phyloP scores from a whole-genome alignment of 1,140 invertebrate species.

The Bactericera cockerelli region DNA sequence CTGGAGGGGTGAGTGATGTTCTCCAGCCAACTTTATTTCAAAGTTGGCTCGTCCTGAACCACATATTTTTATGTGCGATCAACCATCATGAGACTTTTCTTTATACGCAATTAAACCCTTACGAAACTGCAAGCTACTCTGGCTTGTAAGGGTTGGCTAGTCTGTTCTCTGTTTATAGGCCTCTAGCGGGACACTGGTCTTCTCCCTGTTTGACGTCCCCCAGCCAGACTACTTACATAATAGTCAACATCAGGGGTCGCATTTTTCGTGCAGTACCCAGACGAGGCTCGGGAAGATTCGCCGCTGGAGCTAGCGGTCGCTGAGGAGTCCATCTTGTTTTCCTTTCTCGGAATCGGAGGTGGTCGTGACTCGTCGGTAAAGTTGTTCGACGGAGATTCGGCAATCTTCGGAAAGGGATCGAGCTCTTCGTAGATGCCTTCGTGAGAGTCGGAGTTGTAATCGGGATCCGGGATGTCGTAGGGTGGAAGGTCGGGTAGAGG shows the following conservation, averaged over 20 bases:
- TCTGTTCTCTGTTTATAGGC: no score
- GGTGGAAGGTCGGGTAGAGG: background rate
- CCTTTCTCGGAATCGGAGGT: background rate
- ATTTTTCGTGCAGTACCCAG: background rate
- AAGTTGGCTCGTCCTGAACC: no score
- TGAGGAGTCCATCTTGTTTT: background rate
- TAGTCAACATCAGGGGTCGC: background rate
- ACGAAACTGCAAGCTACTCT: no score
- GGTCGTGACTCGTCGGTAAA: background rate
- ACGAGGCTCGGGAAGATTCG: background rate
- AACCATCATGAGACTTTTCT: no score
- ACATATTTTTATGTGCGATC: no score
- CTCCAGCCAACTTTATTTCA: no score
- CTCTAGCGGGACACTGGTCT: no score
- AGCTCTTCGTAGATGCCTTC: conserved; percentile 4
- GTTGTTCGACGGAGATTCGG: background rate
- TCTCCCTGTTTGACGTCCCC: no score
- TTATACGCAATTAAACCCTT: no score
- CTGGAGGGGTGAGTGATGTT: no score
- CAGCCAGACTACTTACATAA: background rate
- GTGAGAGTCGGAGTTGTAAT: background rate
- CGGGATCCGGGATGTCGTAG: background rate
- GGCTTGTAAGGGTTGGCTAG: no score
- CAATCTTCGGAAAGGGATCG: no score
- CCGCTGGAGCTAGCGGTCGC: background rate